These are phyloP conservation scores for Podarcis muralis DNA, from an alignment of 2,113 vertebrate genomes.

Conservation along the genomic window DNA sequence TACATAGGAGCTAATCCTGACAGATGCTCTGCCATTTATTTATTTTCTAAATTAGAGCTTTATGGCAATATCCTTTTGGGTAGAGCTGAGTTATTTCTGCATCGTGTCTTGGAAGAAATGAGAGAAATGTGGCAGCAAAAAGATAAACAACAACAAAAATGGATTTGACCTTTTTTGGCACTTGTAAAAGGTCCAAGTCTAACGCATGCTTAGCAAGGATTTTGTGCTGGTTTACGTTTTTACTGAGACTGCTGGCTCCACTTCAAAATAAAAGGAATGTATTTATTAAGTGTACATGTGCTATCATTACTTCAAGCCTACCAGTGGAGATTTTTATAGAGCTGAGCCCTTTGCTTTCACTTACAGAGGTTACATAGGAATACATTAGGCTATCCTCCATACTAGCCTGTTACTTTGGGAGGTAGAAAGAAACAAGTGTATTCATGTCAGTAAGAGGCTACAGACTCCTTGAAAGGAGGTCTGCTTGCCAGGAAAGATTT, in stretches of 20 bases:
- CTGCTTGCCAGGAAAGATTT: background rate
- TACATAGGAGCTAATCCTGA: background rate
- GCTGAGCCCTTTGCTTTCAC: background rate
- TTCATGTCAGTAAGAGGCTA: background rate
- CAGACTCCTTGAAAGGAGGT: background rate
- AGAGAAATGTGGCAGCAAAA: background rate
- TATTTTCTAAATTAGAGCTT: slow-evolving; percentile 10
- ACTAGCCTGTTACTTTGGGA: background rate
- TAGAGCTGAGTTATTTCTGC: background rate
- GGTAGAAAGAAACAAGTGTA: background rate
- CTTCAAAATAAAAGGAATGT: background rate
- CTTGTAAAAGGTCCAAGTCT: background rate
- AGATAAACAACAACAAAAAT: background rate
- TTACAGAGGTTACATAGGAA: background rate
- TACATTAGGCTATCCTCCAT: background rate
- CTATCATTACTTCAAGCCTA: background rate
- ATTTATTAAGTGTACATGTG: background rate
- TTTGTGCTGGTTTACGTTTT: background rate
- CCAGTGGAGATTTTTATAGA: background rate
- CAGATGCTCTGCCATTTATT: background rate
- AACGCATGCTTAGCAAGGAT: background rate
- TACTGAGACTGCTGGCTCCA: background rate
- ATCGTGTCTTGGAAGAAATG: background rate
- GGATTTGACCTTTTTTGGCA: background rate
- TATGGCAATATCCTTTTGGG: background rate